Evolutionary conservation across 2,797 vertebrate species (phyloP).

Genomic region (Arremon brunneinucha): DNA sequence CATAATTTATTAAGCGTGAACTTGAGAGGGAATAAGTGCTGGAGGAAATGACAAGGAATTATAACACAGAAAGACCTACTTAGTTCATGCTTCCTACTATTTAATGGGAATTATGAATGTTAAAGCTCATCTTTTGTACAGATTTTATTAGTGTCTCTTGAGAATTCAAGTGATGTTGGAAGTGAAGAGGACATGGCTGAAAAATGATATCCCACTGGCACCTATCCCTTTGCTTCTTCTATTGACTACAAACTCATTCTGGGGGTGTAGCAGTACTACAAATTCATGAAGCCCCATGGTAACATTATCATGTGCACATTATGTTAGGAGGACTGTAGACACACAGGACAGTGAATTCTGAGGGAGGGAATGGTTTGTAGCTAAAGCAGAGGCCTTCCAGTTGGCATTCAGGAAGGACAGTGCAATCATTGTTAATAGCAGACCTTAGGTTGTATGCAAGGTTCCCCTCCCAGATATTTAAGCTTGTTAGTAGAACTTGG

Average conservation of each 20-base stretch:
- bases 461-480: neutral
- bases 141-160: neutral
- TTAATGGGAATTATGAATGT: neutral
- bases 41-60: neutral
- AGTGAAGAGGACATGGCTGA: neutral
- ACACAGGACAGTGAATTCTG: neutral
- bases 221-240: neutral
- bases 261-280: neutral
- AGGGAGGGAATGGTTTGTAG: neutral
- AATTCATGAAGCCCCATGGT: neutral
- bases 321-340: neutral
- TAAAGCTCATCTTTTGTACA: neutral
- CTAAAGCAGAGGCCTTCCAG: neutral
- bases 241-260: neutral
- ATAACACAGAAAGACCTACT: neutral
- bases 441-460: neutral
- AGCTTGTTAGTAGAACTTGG: neutral
- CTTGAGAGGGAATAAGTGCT: neutral
- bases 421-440: neutral
- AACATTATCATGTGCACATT: neutral
- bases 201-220: neutral
- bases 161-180: neutral
- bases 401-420: neutral
- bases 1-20: neutral
- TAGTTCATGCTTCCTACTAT: neutral